phyloP scores from a whole-genome alignment of 2,888 invertebrate species.

The Hypomecis punctinalis region DNA sequence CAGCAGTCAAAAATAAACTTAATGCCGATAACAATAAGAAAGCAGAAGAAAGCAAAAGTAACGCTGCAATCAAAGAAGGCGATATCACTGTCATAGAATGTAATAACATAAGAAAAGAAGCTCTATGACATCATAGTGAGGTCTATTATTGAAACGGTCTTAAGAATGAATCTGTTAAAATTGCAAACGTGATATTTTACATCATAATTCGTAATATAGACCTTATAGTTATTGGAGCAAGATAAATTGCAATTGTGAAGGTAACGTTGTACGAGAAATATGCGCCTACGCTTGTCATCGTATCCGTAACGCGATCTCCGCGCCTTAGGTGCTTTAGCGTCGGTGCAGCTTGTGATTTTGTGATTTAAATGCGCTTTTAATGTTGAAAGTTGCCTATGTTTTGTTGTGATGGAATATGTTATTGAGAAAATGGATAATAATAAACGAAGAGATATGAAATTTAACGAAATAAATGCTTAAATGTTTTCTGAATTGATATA shows the following conservation, averaged over 20 bases:
- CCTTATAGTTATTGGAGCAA: conserved; percentile 1
- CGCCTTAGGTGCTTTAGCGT: conserved; percentile 64
- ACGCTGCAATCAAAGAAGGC: conserved; percentile 15
- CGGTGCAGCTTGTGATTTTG: conserved; percentile 51
- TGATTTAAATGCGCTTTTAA: conserved; percentile 60
- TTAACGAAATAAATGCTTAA: too few species aligned
- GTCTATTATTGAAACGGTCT: conserved; percentile 20
- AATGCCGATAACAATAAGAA: background rate
- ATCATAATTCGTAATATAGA: background rate
- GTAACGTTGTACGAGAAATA: conserved; percentile 35
- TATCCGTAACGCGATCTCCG: conserved; percentile 67
- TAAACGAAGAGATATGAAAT: background rate
- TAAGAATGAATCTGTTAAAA: conserved; percentile 4
- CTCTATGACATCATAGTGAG: conserved; percentile 20
- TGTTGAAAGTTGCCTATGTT: conserved; percentile 38
- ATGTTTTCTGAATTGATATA: too few species aligned
- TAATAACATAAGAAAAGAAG: conserved; percentile 20
- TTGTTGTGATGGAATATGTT: conserved; percentile 22
- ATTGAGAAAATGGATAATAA: conserved; percentile 22
- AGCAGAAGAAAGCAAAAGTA: background rate
- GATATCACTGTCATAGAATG: conserved; percentile 22
- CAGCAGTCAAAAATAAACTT: conserved; percentile 20
- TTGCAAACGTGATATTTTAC: background rate
- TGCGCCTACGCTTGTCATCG: conserved; percentile 75
- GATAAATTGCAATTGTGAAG: background rate